Base-by-base conservation (phyloP, 2,113 vertebrate species). In the Panurus biarmicus region DNA sequence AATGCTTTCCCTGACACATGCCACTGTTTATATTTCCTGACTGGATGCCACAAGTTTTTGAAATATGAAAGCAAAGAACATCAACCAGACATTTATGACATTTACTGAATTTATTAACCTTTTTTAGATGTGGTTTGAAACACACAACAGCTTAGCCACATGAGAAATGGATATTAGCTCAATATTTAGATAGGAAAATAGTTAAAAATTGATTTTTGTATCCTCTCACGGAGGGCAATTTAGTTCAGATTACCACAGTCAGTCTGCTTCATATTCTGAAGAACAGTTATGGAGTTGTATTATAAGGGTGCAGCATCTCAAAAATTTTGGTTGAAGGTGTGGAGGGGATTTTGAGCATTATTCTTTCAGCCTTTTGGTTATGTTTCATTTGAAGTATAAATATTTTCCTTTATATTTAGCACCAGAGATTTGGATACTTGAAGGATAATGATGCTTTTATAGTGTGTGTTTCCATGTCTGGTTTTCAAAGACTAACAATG, bases 81-180 rank as follows among this genome's bases (percentile, higher is more conserved):
- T 82, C 44, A 93, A 33, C 7, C 31, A 85, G 66, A 40, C 2
- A 29, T 87, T 81, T 69, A 69, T 36, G 47, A 85, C 26, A 82
- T 72, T 78, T 92, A 36, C 36, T 53, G 25, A 74, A 84, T 90
- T 60, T 86, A 78, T 78, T 81, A 78, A 78, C 75, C 50, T 87
- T 85, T 93, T 95, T 87, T 79, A 87, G 87, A 87, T 69, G 36
- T 61, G 23, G 20, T 76, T 92, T 65, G 71, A 26, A 91, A 72
- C 10, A 45, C 6, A 15, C 7, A 89, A 65, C 10, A 44, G 14
- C 8, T 45, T 35, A 80, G 29, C 5, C 36, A 11, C 23, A 50
- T 54, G 38, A 89, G 18, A 92, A 87, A 82, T 33, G 6, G 1
- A 3, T 45, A n/a, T 80, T 86, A 61, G 40, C 28, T 90, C 28